Evolutionary conservation across 1,140 invertebrate genomes (phyloP).

Genomic region (Phortica variegata): DNA sequence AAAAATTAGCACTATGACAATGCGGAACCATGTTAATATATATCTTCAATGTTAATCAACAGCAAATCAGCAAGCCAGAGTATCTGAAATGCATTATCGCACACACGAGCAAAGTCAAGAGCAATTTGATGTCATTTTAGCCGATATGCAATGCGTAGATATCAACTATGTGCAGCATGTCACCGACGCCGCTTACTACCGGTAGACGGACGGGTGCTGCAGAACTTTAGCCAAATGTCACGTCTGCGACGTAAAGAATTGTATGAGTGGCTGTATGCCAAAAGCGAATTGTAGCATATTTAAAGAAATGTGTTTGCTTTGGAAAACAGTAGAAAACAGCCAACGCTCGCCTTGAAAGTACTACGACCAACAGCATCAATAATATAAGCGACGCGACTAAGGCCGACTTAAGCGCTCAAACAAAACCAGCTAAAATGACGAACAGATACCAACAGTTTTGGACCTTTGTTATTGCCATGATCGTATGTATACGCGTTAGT

Average conservation of each 20-base stretch:
- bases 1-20: no score
- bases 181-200: constrained; percentile 1
- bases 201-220: constrained; percentile 18
- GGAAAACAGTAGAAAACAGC: constrained; percentile 45
- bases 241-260: no score
- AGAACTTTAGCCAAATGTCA: constrained; percentile 46
- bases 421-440: constrained; percentile 46
- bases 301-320: constrained; percentile 38
- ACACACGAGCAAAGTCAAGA: background rate
- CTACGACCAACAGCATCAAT: constrained; percentile 23
- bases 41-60: no score
- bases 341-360: constrained; percentile 41
- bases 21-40: no score
- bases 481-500: constrained; percentile 35
- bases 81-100: constrained; percentile 7
- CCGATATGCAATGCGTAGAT: constrained; percentile 14
- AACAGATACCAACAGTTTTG: constrained; percentile 43
- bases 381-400: constrained; percentile 15
- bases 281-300: constrained; percentile 39
- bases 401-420: no score
- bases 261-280: constrained; percentile 9
- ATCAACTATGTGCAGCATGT: constrained; percentile 21
- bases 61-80: no score
- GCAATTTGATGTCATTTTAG: no score
- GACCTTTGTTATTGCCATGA: constrained; percentile 47